Base-by-base conservation (phyloP, 2,888 invertebrate species). In the Trichopria drosophilae region DNA sequence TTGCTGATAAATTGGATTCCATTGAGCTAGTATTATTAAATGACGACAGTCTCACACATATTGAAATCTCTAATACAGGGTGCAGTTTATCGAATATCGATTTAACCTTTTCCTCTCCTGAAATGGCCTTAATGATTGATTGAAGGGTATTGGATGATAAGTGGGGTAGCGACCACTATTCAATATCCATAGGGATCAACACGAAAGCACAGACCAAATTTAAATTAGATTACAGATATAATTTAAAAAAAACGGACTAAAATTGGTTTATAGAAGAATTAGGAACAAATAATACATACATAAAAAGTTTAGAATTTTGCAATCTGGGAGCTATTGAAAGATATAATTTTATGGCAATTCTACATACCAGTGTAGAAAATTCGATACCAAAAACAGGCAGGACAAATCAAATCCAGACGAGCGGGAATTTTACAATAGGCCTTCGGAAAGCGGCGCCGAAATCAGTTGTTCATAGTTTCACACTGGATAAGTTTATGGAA, bases 141-240 rank as follows among this genome's bases (percentile, higher is more conserved):
- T 58, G 55, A 55, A 5, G 1, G 1, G 42, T 44, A 3, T 4
- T 22, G 2, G 53, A 51, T 7, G 53, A 53, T 3, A 23, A 18
- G 1, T 50, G 42, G 41, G 51, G 53, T 2, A 49, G 55, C 23
- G 53, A 55, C 12, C 53, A 58, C 22, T 58, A 49, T 12, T 47
- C 53, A 0, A 58, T 58, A 4, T 10, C 3, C 6, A 26, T 57
- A 1, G 41, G 47, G n/a, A 34, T 53, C 10, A 47, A 44, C 23
- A 16, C 29, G 13, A 7, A 34, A 6, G 23, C 42, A 4, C 6
- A 20, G 6, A 18, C 24, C 1, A 15, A 34, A 16, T 6, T 19
- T 18, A 46, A 35, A 10, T 3, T 35, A 13, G 31, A 43, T 12
- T 56, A 50, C 26, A 49, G 23, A n/a, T 47, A 57, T 34, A 48